These are phyloP conservation scores for Dendroctonus valens DNA, from an alignment of 1,140 invertebrate genomes.

Conservation along the genomic window DNA sequence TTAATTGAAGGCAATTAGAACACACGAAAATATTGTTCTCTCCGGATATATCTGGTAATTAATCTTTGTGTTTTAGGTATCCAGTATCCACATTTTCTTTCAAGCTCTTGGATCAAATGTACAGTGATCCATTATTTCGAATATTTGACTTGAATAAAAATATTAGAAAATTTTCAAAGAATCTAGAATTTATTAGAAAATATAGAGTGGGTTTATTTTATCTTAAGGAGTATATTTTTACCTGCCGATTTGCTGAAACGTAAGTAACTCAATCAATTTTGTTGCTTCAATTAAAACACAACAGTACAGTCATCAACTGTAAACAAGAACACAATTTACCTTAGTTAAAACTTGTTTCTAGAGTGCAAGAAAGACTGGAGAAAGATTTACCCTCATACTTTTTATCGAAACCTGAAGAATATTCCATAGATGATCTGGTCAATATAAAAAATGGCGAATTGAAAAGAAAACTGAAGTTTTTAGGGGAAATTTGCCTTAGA, in stretches of 20 bases:
- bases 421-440: constrained; percentile 75
- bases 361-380: constrained; percentile 60
- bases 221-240: constrained; percentile 67
- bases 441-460: constrained; percentile 66
- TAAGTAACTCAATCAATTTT: constrained; percentile 49
- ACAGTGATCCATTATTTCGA: constrained; percentile 75
- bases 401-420: constrained; percentile 66
- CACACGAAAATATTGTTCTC: too few relatives aligned
- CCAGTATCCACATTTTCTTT: constrained; percentile 80
- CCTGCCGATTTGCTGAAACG: constrained; percentile 64
- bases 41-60: background rate
- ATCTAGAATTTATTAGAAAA: constrained; percentile 61
- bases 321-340: background rate
- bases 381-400: constrained; percentile 60
- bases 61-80: constrained; percentile 57
- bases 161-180: constrained; percentile 63
- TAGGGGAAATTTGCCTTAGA: constrained; percentile 60
- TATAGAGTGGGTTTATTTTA: constrained; percentile 65
- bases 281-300: background rate
- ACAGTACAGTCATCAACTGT: background rate
- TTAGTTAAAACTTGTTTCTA: constrained; percentile 46
- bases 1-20: too few relatives aligned
- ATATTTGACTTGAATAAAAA: constrained; percentile 68
- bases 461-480: constrained; percentile 57
- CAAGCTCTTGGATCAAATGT: constrained; percentile 74